Percentiles rank a stretch among this genome's conserved stretches.
Evolutionary conservation across 2,888 invertebrate species (phyloP).

Genomic region (Lasioglossum malachurum): DNA sequence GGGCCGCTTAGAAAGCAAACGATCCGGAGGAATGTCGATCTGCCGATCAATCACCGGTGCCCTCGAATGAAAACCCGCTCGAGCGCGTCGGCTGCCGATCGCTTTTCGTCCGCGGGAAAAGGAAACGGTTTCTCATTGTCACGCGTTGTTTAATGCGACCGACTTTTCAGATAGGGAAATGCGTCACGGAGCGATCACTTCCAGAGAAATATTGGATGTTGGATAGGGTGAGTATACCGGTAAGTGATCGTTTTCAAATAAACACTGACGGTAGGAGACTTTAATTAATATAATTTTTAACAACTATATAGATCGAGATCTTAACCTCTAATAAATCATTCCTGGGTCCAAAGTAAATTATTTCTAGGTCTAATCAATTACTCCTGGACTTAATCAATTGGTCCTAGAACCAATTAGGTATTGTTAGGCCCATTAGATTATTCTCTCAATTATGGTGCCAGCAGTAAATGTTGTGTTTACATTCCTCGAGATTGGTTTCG

Average conservation of each 20-base stretch:
- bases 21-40: conserved; percentile 66
- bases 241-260: no score
- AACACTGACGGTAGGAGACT: no score
- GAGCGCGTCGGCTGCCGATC: conserved; percentile 15
- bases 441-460: neutral
- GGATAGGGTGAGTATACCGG: no score
- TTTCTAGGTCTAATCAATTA: neutral
- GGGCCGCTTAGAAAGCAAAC: conserved; percentile 63
- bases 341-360: neutral
- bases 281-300: no score
- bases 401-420: neutral
- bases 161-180: neutral
- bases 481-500: conserved; percentile 1
- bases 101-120: conserved; percentile 14
- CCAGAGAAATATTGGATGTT: neutral
- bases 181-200: neutral
- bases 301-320: no score
- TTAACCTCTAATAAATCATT: neutral
- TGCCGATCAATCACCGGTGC: conserved; percentile 59
- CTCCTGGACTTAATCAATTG: neutral
- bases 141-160: conserved; percentile 26
- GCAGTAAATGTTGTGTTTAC: neutral
- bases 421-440: neutral
- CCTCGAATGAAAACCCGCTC: conserved; percentile 55
- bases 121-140: conserved; percentile 26